phyloP scores from a whole-genome alignment of 92 coral and sea anemone genomes.

The Galaxea fascicularis region DNA sequence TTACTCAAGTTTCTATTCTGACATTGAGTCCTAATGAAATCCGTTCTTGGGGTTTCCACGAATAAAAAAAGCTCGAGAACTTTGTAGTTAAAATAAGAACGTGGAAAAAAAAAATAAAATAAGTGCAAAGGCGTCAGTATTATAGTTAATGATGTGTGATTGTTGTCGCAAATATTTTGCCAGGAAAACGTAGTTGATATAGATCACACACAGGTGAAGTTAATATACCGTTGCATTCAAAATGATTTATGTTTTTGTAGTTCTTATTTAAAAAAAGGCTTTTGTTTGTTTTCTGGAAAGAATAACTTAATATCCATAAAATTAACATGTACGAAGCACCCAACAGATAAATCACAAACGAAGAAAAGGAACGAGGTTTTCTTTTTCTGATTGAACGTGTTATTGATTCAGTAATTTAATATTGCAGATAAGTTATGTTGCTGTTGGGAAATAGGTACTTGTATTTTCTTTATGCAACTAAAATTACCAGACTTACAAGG shows the following conservation, averaged over 20 bases:
- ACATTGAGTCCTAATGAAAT: neutral
- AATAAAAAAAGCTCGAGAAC: neutral
- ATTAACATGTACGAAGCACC: neutral
- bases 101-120: neutral
- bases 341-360: neutral
- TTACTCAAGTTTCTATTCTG: neutral
- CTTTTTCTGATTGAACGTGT: neutral
- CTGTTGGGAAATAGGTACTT: neutral
- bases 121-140: neutral
- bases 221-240: neutral
- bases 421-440: neutral
- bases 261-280: neutral
- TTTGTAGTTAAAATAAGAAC: neutral
- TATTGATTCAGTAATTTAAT: neutral
- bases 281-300: neutral
- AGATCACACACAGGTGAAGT: neutral
- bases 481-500: neutral
- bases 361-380: no score
- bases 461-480: neutral
- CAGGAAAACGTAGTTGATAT: neutral
- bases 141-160: neutral
- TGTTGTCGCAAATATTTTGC: neutral
- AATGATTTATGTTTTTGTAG: neutral
- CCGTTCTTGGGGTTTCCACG: neutral
- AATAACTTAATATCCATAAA: neutral